These are phyloP conservation scores for Pemphigus obesinymphae DNA, from an alignment of 1,140 invertebrate species.

Conservation along the genomic window DNA sequence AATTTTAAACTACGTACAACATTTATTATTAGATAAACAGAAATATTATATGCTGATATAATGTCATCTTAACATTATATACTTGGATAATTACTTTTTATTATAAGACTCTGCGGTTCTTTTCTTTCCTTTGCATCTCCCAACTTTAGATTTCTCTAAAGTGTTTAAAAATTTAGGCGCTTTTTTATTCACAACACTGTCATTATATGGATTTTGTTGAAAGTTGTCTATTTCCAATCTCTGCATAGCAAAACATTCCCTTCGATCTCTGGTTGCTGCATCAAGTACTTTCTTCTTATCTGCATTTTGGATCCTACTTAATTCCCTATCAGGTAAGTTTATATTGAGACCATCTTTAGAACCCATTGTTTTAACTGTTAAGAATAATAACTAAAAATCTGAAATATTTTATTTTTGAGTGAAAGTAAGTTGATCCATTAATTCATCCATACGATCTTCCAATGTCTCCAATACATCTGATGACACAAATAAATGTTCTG, in stretches of 20 bases:
- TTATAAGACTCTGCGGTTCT: constrained; percentile 87
- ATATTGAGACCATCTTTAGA: too few relatives aligned
- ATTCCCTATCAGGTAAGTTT: constrained; percentile 59
- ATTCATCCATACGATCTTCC: constrained; percentile 86
- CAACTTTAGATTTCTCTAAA: constrained; percentile 65
- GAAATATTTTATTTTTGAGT: constrained; percentile 37
- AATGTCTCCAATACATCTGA: constrained; percentile 84
- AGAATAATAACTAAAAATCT: not conserved
- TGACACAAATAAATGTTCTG: constrained; percentile 91
- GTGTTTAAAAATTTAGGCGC: constrained; percentile 92
- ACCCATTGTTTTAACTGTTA: constrained; percentile 57
- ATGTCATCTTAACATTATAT: too few relatives aligned
- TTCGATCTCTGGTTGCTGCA: constrained; percentile 74
- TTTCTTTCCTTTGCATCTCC: constrained; percentile 70
- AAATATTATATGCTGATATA: too few relatives aligned
- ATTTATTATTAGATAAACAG: too few relatives aligned
- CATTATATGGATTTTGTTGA: constrained; percentile 95
- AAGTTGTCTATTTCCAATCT: constrained; percentile 96
- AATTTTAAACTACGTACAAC: too few relatives aligned
- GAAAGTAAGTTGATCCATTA: constrained; percentile 74
- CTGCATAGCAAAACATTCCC: constrained; percentile 85
- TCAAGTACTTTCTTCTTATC: constrained; percentile 78
- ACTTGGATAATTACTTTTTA: constrained; percentile 57
- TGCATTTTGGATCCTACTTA: constrained; percentile 66
- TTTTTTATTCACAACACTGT: constrained; percentile 91